A percentile compares a stretch with the other conserved stretches of the same genome.
These are phyloP conservation scores for Sciaenops ocellatus DNA, from an alignment of 2,797 vertebrate species.

Conservation along the genomic window DNA sequence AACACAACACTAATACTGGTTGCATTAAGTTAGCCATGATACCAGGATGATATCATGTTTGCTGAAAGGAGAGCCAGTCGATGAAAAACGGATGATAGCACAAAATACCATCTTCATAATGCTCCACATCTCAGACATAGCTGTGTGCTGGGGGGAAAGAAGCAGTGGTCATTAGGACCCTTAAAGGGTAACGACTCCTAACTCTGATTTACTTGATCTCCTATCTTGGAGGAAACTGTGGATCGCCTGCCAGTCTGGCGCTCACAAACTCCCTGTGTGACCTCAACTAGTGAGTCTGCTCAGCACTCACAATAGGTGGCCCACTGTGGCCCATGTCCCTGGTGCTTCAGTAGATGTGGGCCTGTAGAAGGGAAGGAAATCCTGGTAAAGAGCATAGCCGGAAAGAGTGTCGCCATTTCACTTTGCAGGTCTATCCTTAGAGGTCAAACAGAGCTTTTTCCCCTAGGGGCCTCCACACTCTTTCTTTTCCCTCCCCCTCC, in stretches of 20 bases:
- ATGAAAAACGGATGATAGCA: conserved; percentile 81
- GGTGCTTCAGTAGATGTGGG: conserved; percentile 73
- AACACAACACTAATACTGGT: conserved; percentile 75
- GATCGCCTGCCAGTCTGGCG: conserved; percentile 90
- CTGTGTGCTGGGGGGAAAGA: conserved; percentile 58
- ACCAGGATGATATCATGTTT: conserved; percentile 80
- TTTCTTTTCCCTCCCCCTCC: conserved; percentile 41
- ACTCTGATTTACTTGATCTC: conserved; percentile 89
- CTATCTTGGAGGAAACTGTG: conserved; percentile 87
- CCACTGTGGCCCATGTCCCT: conserved; percentile 72
- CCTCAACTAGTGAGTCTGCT: conserved; percentile 78
- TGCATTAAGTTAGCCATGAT: conserved; percentile 78
- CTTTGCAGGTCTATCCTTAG: conserved; percentile 77
- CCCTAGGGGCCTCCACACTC: conserved; percentile 56
- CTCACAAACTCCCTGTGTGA: conserved; percentile 82
- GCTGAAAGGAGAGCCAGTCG: conserved; percentile 77
- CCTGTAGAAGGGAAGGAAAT: conserved; percentile 84
- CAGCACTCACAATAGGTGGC: conserved; percentile 84
- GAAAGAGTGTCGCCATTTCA: conserved; percentile 75
- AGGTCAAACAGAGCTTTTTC: conserved; percentile 74
- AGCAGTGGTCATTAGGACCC: conserved; percentile 81
- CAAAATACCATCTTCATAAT: conserved; percentile 77
- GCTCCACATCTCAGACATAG: conserved; percentile 72
- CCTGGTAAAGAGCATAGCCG: conserved; percentile 79
- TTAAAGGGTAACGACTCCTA: conserved; percentile 83